A percentile compares a stretch with the other conserved stretches of the same genome.
Conservation (phyloP, 2,797 vertebrate genomes). For the Aotus griseimembra region DNA sequence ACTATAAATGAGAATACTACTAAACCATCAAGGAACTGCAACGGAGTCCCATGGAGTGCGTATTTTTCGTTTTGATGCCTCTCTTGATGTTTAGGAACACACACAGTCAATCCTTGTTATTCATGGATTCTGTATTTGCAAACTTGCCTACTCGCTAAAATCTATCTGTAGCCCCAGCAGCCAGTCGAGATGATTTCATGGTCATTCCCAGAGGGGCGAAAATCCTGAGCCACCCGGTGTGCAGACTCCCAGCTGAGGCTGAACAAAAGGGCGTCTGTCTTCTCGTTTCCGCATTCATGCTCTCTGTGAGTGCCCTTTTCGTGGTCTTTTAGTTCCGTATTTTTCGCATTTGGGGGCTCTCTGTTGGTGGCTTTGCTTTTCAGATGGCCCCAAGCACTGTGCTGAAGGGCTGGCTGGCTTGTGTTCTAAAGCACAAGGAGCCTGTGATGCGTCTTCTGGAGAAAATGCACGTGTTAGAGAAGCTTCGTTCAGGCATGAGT, state of each 20-base stretch:
- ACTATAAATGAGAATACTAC: neutral
- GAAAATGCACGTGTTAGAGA: rapidly evolving
- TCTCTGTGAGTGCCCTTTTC: rapidly evolving
- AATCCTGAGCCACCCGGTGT: rapidly evolving
- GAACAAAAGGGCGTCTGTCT: neutral
- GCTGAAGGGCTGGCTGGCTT: rapidly evolving
- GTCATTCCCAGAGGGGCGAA: neutral
- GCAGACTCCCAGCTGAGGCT: rapidly evolving
- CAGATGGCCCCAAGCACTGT: neutral
- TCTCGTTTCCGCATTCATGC: neutral
- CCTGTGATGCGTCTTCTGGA: rapidly evolving
- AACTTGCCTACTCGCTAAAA: neutral
- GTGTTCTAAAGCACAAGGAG: neutral
- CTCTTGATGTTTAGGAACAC: neutral
- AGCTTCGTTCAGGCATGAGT: too few species aligned
- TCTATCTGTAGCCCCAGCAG: too few species aligned
- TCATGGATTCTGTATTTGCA: rapidly evolving
- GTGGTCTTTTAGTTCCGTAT: rapidly evolving
- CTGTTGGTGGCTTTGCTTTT: neutral
- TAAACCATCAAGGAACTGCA: too few species aligned
- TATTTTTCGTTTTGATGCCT: neutral
- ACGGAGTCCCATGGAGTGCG: rapidly evolving
- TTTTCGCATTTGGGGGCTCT: neutral
- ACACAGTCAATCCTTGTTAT: rapidly evolving
- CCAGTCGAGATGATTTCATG: rapidly evolving